Evolutionary conservation across 2,113 vertebrate species (phyloP), one percentile per base, ranked within the genome.

Genomic region (Etia nguti): DNA sequence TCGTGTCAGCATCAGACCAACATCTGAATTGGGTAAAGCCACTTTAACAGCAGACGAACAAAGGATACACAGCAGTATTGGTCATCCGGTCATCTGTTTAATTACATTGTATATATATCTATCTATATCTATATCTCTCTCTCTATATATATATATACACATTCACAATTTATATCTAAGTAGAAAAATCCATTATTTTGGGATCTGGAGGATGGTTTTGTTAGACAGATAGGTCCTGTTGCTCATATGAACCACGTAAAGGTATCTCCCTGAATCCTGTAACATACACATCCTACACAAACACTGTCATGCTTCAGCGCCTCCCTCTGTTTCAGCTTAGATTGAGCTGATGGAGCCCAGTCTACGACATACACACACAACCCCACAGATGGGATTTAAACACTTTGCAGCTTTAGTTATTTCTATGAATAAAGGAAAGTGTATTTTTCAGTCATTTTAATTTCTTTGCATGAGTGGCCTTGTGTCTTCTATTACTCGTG

Each of bases 191-290:
- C 62, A 90, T 88, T 88, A 80, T 89, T 79, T 89, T 65, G 83
- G 59, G 59, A 81, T 86, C 57, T 83, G 34, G 46, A 82, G 11
- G 70, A 29, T 24, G 73, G 36, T 56, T 87, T 80, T 86, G 65
- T 86, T 34, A 9, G 24, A 86, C 60, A 79, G 20, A 52, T 88
- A 85, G 48, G 48, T 81, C 50, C 36, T 52, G 55, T 80, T 70
- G 48, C 26, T 88, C 38, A 59, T 79, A 81, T 57, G 31, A 85
- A 81, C 55, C 16, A 55, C 87, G 54, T 56, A 79, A 41, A 18
- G 16, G 52, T 83, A 92, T 90, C 90, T 88, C 70, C 79, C 22
- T 62, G 89, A 93, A 92, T 88, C 86, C 84, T 81, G 86, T 79
- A 82, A 80, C 83, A 84, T 86, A 87, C 59, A 91, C 68, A 86